Evolutionary conservation across 2,797 vertebrate species (phyloP).

Genomic region (Sebastes paucispinis): DNA sequence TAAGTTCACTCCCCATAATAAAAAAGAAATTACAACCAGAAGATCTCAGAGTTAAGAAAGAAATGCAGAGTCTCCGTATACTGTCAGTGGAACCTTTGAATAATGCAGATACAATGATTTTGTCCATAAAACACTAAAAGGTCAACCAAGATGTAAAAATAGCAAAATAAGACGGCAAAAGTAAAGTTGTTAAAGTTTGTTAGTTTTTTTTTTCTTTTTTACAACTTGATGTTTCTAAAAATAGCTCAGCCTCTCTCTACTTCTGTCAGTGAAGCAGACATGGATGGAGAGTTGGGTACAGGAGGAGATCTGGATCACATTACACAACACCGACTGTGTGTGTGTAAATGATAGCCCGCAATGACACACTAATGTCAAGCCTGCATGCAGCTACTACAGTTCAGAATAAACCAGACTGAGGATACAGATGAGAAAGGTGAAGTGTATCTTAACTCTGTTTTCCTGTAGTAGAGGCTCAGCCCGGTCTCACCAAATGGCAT

Average conservation of each 20-base stretch:
- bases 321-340: conserved; percentile 45
- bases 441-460: background rate
- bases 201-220: background rate
- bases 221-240: conserved; percentile 12
- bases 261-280: conserved; percentile 6
- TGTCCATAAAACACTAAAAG: background rate
- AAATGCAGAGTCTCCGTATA: background rate
- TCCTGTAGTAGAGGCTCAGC: background rate
- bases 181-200: background rate
- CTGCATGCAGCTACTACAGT: conserved; percentile 7
- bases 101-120: background rate
- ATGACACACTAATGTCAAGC: conserved; percentile 14
- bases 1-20: background rate
- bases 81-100: background rate
- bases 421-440: background rate
- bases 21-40: background rate
- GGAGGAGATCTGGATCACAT: conserved; percentile 25
- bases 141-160: conserved; percentile 24
- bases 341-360: conserved; percentile 30
- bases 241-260: conserved; percentile 9
- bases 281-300: conserved; percentile 3
- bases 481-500: too few species aligned
- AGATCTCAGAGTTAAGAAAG: background rate
- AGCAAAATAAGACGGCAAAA: background rate
- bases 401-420: background rate